These are phyloP conservation scores for Scaeva pyrastri DNA, from an alignment of 2,888 invertebrate genomes.

Conservation along the genomic window DNA sequence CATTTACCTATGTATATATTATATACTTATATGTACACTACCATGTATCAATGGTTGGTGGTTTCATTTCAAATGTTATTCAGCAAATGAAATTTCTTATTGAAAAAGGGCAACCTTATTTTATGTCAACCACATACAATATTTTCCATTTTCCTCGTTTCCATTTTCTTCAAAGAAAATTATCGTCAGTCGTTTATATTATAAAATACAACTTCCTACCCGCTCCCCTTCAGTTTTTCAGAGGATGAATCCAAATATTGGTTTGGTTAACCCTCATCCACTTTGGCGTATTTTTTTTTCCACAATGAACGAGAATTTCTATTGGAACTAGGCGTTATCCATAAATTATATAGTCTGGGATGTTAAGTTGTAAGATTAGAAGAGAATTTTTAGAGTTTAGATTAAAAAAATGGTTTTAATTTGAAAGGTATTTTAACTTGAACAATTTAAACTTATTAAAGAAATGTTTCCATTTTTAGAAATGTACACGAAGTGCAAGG, in stretches of 20 bases:
- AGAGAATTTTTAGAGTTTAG: too few relatives aligned
- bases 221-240: constrained; percentile 2
- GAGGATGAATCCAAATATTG: background rate
- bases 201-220: too few relatives aligned
- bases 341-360: constrained; percentile 1
- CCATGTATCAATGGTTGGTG: background rate
- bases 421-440: too few relatives aligned
- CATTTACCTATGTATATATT: background rate
- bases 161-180: constrained; percentile 12
- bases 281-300: background rate
- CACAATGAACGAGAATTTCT: background rate
- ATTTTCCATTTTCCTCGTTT: constrained; percentile 10
- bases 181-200: constrained; percentile 11
- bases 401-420: too few relatives aligned
- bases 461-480: too few relatives aligned
- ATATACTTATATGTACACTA: too few relatives aligned
- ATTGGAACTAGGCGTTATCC: background rate
- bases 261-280: background rate
- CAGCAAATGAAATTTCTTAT: constrained; percentile 19
- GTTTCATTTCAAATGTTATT: constrained; percentile 3
- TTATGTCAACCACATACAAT: constrained; percentile 12
- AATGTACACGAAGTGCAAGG: too few relatives aligned
- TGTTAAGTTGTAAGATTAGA: background rate
- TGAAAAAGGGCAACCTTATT: constrained; percentile 30
- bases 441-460: too few relatives aligned